Conservation (phyloP, 2,797 vertebrate species). For the Fringilla coelebs region DNA sequence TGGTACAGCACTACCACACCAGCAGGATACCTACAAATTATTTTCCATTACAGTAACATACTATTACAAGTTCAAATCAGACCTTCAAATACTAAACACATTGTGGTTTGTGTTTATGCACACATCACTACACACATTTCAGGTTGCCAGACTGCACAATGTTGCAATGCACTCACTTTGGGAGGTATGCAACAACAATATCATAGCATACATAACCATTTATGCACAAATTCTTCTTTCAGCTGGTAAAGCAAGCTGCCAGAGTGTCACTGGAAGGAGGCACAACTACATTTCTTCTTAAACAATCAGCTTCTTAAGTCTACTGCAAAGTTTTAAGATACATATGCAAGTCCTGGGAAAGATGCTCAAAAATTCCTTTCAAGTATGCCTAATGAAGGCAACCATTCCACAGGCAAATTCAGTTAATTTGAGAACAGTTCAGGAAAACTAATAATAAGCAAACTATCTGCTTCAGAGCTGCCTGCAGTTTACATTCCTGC, state of each 20-base stretch:
- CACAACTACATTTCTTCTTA: neutral
- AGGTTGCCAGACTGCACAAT: neutral
- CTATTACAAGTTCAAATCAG: neutral
- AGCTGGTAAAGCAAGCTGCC: neutral
- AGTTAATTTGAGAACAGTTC: neutral
- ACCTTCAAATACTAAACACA: neutral
- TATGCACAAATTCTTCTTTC: neutral
- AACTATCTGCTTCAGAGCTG: neutral
- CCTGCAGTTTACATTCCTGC: neutral
- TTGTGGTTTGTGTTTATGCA: accelerated
- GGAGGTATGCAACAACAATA: neutral
- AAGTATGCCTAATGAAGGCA: neutral
- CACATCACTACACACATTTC: neutral
- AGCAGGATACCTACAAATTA: neutral
- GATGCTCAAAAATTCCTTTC: neutral
- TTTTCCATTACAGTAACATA: neutral
- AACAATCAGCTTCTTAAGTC: neutral
- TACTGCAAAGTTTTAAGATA: neutral
- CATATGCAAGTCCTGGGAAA: neutral
- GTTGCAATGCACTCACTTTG: neutral
- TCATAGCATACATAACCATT: neutral
- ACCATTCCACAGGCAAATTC: neutral
- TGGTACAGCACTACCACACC: neutral
- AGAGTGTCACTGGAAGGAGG: neutral
- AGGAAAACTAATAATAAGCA: neutral